Conservation (phyloP, 2,888 invertebrate genomes). For the Tetragnatha montana region DNA sequence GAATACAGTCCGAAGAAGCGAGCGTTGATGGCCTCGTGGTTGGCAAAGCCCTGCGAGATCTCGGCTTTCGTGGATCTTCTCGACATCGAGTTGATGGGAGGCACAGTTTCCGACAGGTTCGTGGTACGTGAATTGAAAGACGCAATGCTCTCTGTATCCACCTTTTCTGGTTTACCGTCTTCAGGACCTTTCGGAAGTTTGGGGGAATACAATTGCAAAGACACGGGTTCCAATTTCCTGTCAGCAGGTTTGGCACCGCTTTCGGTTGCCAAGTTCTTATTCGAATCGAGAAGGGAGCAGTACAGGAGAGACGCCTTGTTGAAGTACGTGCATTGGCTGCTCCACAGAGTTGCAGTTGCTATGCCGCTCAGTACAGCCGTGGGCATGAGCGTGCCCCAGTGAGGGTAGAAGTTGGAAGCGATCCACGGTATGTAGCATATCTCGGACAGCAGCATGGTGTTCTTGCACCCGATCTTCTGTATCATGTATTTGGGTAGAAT, state of each 20-base stretch:
- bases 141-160: no score
- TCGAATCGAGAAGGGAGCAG: background rate
- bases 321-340: constrained; percentile 97
- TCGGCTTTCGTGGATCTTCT: background rate
- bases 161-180: background rate
- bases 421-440: constrained; percentile 95
- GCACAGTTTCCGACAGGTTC: background rate
- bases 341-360: constrained; percentile 98
- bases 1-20: constrained; percentile 99
- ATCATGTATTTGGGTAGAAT: constrained; percentile 95
- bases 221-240: background rate
- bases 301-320: constrained; percentile 94
- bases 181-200: background rate
- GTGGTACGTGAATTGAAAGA: no score
- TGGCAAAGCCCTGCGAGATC: background rate
- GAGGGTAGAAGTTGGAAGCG: constrained; percentile 93
- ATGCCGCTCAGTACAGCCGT: constrained; percentile 93
- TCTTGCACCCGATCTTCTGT: constrained; percentile 94
- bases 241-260: background rate
- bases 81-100: background rate
- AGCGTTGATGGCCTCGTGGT: constrained; percentile 89
- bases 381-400: constrained; percentile 89
- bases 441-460: constrained; percentile 95
- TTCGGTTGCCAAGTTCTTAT: background rate
- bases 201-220: background rate